A percentile compares a stretch with the other conserved stretches of the same genome.
Conservation (phyloP, 35 echinoderm and acorn worm genomes). For the Heliocidaris tuberculata region DNA sequence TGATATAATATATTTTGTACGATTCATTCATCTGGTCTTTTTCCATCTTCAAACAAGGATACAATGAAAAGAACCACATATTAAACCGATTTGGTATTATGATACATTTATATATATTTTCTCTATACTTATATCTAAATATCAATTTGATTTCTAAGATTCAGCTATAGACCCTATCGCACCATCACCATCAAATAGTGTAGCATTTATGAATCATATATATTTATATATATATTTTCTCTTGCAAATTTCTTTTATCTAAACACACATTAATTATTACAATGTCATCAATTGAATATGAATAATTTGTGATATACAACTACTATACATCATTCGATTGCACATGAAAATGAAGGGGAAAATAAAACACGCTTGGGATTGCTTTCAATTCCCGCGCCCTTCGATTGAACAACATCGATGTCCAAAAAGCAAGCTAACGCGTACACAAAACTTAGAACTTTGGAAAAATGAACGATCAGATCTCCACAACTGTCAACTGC, state of each 20-base stretch:
- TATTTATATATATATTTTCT: constrained; percentile 14
- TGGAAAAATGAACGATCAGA: not conserved
- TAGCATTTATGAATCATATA: constrained; percentile 37
- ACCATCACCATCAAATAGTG: constrained; percentile 35
- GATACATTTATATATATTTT: constrained; percentile 52
- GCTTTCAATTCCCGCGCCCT: not conserved
- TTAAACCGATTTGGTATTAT: constrained; percentile 46
- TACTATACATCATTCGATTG: constrained; percentile 43
- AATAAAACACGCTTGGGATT: not conserved
- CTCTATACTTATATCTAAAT: constrained; percentile 42
- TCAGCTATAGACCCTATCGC: constrained; percentile 24
- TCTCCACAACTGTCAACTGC: not conserved
- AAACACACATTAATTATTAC: constrained; percentile 28
- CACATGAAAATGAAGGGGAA: not conserved
- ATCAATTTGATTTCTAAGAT: constrained; percentile 37
- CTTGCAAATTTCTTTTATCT: constrained; percentile 40
- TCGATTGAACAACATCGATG: not conserved
- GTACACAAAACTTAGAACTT: not conserved
- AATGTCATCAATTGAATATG: not conserved
- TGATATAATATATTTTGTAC: constrained; percentile 49
- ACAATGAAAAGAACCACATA: constrained; percentile 40
- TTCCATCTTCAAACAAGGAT: constrained; percentile 20
- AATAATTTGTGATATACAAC: constrained; percentile 39
- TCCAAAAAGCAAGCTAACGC: not conserved
- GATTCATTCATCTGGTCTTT: not conserved